phyloP scores from a whole-genome alignment of 2,797 vertebrate genomes.

The Spea hammondii region DNA sequence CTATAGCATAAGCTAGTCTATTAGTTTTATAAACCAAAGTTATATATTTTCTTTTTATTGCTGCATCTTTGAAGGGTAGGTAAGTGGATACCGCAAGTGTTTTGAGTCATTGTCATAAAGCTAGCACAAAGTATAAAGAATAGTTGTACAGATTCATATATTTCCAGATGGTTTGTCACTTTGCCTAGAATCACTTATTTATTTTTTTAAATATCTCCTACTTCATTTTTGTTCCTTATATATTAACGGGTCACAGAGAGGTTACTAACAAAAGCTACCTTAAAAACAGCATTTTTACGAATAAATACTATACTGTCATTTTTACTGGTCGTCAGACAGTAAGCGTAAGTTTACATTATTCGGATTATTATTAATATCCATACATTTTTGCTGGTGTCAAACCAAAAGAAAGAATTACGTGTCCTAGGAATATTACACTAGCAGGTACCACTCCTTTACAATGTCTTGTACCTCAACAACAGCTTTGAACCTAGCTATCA shows the following conservation, averaged over 20 bases:
- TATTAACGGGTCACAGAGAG: slow-evolving; percentile 10
- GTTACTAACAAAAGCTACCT: background rate
- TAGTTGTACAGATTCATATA: slow-evolving; percentile 24
- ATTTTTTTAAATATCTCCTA: slow-evolving; percentile 14
- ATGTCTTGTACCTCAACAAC: too few species aligned
- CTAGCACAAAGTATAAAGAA: slow-evolving; percentile 17
- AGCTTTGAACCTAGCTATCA: background rate
- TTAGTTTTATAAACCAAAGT: slow-evolving; percentile 36
- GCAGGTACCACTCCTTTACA: background rate
- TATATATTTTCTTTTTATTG: slow-evolving; percentile 44
- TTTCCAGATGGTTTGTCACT: slow-evolving; percentile 23
- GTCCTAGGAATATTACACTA: background rate
- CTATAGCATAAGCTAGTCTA: slow-evolving; percentile 30
- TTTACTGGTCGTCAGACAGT: background rate
- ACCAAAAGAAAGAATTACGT: background rate
- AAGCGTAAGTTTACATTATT: background rate
- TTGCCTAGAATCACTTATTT: slow-evolving; percentile 4
- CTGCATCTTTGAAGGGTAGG: slow-evolving; percentile 35
- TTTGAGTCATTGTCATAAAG: slow-evolving; percentile 39
- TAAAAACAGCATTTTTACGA: background rate
- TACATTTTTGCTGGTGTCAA: background rate
- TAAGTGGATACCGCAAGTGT: slow-evolving; percentile 45
- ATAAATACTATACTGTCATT: background rate
- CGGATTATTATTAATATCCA: background rate
- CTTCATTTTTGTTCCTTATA: background rate